Percentiles rank a stretch among this genome's conserved stretches.
phyloP scores from a whole-genome alignment of 2,797 vertebrate genomes.

The Acropternis orthonyx region DNA sequence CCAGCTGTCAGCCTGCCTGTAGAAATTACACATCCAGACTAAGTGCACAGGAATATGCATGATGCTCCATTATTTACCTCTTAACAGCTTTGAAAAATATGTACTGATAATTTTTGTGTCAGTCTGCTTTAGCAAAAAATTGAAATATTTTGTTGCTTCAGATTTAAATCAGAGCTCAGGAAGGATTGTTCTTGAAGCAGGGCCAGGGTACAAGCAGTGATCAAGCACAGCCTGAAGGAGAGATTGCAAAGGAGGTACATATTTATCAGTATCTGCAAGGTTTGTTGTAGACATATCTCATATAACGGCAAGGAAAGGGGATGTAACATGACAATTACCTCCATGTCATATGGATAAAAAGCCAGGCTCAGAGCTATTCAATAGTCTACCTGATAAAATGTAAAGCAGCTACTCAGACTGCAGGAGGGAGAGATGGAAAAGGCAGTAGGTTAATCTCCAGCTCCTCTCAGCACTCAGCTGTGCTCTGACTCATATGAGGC shows the following conservation, averaged over 20 bases:
- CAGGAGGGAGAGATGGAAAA: background rate
- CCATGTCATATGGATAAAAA: background rate
- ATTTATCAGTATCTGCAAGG: background rate
- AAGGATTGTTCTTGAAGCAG: background rate
- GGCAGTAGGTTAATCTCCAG: background rate
- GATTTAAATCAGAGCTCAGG: background rate
- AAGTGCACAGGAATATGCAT: fast-evolving
- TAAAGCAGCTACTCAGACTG: background rate
- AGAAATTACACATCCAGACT: background rate
- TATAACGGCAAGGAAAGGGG: background rate
- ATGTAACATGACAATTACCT: background rate
- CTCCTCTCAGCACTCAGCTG: background rate
- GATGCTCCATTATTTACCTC: background rate
- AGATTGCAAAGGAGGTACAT: background rate
- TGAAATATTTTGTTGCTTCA: background rate
- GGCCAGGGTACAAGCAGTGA: background rate
- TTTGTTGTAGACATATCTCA: background rate
- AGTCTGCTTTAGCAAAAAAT: background rate
- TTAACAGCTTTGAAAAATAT: background rate
- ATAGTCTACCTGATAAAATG: background rate
- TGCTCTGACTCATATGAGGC: background rate
- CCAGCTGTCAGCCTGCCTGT: background rate
- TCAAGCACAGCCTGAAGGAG: background rate
- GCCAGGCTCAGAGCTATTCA: background rate
- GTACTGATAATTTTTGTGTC: background rate